A percentile compares a stretch with the other conserved stretches of the same genome.
Evolutionary conservation across 2,113 vertebrate genomes (phyloP).

Genomic region (Crypturellus undulatus): DNA sequence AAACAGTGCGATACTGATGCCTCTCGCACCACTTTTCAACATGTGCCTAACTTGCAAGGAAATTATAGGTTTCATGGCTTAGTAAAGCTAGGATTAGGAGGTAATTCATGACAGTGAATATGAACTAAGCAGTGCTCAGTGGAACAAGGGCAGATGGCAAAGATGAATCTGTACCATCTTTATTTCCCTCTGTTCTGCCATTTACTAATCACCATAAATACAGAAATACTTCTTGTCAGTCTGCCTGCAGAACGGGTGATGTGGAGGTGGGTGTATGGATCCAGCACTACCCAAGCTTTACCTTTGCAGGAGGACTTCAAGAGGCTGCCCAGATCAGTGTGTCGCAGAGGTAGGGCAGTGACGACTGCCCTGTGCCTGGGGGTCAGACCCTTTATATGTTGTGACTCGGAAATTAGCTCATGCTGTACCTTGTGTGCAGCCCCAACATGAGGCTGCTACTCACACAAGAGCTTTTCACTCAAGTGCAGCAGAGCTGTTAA

Average conservation of each 20-base stretch:
- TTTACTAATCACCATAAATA: background rate
- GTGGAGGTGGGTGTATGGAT: background rate
- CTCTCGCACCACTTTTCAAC: background rate
- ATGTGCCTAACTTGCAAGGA: background rate
- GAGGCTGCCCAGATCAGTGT: background rate
- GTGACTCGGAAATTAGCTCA: background rate
- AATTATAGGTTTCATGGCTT: background rate
- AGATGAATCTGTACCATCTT: background rate
- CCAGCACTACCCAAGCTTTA: background rate
- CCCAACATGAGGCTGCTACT: background rate
- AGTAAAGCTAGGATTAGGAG: background rate
- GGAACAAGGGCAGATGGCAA: background rate
- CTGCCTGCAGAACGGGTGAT: background rate
- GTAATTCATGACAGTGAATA: background rate
- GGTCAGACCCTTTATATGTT: accelerated
- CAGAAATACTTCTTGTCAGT: background rate
- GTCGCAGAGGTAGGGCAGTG: background rate
- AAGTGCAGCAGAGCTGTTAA: background rate
- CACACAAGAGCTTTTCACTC: background rate
- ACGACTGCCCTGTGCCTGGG: background rate
- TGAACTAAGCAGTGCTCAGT: background rate
- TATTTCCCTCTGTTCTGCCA: background rate
- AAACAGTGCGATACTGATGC: background rate
- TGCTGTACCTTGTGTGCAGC: background rate
- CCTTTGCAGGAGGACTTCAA: background rate